Percentiles rank a stretch among this genome's conserved stretches.
These are phyloP conservation scores for Eumaeus atala DNA, from an alignment of 1,140 invertebrate genomes.

Conservation along the genomic window DNA sequence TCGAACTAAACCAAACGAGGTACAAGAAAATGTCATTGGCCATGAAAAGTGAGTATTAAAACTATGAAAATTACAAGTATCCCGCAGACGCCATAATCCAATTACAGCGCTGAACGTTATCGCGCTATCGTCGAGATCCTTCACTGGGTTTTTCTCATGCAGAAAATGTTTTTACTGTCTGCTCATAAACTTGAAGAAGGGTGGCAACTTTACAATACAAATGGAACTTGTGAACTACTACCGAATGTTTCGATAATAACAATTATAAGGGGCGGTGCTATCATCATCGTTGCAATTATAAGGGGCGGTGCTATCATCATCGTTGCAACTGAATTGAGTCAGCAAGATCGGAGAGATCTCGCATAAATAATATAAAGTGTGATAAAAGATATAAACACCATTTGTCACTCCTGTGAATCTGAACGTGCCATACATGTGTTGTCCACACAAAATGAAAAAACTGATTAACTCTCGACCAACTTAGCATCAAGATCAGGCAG, in stretches of 20 bases:
- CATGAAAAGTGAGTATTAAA: conserved; percentile 5
- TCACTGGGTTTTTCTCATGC: conserved; percentile 38
- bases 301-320: background rate
- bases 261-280: no score
- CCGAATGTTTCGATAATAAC: no score
- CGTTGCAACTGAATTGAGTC: no score
- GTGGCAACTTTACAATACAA: conserved; percentile 15
- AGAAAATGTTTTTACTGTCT: conserved; percentile 46
- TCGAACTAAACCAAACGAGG: background rate
- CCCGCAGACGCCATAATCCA: conserved; percentile 24
- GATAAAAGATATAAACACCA: no score
- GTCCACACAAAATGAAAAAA: no score
- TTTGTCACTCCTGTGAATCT: no score
- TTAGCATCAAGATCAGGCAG: no score
- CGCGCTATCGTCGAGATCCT: conserved; percentile 40
- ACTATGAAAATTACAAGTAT: conserved; percentile 11
- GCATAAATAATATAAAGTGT: no score
- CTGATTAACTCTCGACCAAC: no score
- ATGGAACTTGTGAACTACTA: background rate
- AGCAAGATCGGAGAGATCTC: no score
- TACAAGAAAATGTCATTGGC: background rate
- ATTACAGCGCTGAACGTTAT: conserved; percentile 35
- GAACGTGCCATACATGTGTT: no score
- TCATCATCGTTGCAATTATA: no score
- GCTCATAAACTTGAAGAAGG: conserved; percentile 15